These are phyloP conservation scores for Ladona fulva DNA, from an alignment of 1,140 invertebrate genomes.

Conservation along the genomic window DNA sequence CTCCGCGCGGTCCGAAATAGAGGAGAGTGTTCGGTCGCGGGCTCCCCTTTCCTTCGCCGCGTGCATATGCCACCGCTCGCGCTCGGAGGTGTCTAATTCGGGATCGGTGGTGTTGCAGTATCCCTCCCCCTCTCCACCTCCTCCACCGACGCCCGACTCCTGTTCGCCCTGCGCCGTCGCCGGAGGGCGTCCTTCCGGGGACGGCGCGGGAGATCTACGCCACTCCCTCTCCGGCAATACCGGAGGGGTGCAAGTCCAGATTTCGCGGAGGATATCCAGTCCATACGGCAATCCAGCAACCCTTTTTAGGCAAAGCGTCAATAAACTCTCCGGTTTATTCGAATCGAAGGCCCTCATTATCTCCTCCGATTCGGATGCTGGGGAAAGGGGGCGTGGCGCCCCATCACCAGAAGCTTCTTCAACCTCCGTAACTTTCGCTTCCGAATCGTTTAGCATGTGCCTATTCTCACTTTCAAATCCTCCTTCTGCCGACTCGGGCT, in stretches of 20 bases:
- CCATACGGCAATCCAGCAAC: conserved; percentile 55
- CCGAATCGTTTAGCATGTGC: too few species aligned
- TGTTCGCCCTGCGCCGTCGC: not conserved
- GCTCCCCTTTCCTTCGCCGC: too few species aligned
- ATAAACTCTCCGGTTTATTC: conserved; percentile 31
- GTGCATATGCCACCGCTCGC: not conserved
- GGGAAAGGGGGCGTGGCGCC: not conserved
- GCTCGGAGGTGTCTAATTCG: not conserved
- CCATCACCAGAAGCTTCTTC: too few species aligned
- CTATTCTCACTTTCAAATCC: too few species aligned
- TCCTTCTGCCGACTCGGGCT: too few species aligned
- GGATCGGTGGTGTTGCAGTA: not conserved
- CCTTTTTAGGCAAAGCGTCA: conserved; percentile 49
- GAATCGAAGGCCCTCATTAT: not conserved
- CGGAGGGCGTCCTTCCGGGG: not conserved
- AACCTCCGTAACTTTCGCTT: not conserved
- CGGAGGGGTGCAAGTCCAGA: conserved; percentile 27
- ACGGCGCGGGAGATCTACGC: not conserved
- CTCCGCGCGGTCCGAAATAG: not conserved
- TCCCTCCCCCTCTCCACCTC: not conserved
- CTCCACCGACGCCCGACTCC: not conserved
- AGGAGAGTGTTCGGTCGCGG: not conserved
- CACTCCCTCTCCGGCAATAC: not conserved
- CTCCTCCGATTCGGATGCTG: conserved; percentile 5
- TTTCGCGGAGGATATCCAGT: conserved; percentile 50